These are phyloP conservation scores for Oceanites oceanicus DNA, from an alignment of 2,113 vertebrate genomes.

Conservation along the genomic window DNA sequence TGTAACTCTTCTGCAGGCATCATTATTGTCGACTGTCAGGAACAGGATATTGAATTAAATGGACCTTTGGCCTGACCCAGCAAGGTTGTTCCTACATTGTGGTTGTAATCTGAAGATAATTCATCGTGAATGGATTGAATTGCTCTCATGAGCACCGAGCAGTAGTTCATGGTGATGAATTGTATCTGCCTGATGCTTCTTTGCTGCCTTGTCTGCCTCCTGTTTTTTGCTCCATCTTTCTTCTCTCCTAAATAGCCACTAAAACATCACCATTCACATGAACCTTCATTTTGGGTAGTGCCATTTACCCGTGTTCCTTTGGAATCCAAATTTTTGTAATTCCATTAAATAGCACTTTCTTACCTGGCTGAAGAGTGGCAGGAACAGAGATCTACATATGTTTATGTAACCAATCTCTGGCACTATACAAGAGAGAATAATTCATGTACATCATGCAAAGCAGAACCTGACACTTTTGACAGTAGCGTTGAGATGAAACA, in stretches of 20 bases:
- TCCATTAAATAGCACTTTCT: background rate
- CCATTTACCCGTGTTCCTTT: fast-evolving
- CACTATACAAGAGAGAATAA: background rate
- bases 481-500: background rate
- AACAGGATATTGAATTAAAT: background rate
- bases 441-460: background rate
- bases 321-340: background rate
- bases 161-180: background rate
- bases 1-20: background rate
- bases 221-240: background rate
- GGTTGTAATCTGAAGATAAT: background rate
- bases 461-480: background rate
- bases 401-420: background rate
- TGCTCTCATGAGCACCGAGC: background rate
- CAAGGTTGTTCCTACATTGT: background rate
- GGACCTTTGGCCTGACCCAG: background rate
- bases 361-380: background rate
- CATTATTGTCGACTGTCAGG: fast-evolving
- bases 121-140: background rate
- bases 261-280: background rate
- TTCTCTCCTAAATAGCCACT: background rate
- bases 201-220: background rate
- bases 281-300: background rate
- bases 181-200: background rate
- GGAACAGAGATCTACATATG: background rate